Conservation (phyloP, 2,113 vertebrate species). For the Corynorhinus townsendii region DNA sequence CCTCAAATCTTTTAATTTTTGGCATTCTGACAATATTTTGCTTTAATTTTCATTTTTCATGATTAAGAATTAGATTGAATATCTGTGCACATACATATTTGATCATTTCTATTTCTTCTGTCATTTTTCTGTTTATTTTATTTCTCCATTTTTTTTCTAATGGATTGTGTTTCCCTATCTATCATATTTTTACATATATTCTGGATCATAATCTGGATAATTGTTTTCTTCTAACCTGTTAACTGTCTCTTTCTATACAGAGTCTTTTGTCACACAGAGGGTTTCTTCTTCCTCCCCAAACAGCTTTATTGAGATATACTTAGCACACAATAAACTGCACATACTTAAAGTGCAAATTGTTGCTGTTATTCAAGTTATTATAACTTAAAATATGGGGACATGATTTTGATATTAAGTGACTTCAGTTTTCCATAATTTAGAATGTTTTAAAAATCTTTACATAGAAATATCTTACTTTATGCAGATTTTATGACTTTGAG, state of each 20-base stretch:
- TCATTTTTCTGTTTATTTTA: neutral
- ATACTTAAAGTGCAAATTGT: neutral
- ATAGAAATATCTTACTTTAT: neutral
- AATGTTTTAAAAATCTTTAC: neutral
- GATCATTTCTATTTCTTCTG: neutral
- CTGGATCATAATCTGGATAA: neutral
- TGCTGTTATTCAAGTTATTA: neutral
- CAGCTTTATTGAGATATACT: neutral
- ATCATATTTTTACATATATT: neutral
- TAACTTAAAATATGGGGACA: neutral
- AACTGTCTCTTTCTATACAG: neutral
- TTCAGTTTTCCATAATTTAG: neutral
- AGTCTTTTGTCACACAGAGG: neutral
- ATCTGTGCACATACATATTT: neutral
- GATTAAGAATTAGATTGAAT: neutral
- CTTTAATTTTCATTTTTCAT: conserved; percentile 13
- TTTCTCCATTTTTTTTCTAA: neutral
- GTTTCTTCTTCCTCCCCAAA: neutral
- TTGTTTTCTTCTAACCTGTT: neutral
- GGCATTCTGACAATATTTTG: neutral
- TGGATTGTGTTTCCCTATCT: neutral
- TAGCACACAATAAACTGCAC: neutral
- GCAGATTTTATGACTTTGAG: neutral
- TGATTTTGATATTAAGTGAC: neutral
- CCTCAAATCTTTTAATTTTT: neutral